phyloP scores from a whole-genome alignment of 2,113 vertebrate genomes.

The Poeciliopsis turrubarensis region DNA sequence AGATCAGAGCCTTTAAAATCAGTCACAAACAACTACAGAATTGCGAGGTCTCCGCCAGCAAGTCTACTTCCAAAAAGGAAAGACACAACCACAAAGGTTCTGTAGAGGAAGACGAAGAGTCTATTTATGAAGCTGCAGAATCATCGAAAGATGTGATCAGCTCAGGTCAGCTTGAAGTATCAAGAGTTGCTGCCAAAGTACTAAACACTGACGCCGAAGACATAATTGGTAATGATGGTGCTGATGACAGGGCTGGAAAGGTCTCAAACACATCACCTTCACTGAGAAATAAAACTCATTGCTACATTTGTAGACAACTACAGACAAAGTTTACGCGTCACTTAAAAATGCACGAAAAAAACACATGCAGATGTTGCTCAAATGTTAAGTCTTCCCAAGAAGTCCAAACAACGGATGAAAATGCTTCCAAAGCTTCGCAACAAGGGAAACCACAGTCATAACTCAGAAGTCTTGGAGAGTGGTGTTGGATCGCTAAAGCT shows the following conservation, averaged over 20 bases:
- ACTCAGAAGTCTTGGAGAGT: background rate
- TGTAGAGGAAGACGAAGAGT: background rate
- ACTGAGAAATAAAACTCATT: conserved; percentile 5
- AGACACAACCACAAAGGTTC: background rate
- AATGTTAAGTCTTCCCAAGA: conserved; percentile 8
- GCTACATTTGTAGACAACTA: conserved; percentile 5
- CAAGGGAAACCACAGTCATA: conserved; percentile 11
- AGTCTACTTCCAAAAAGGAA: background rate
- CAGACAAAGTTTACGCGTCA: background rate
- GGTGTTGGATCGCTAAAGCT: background rate
- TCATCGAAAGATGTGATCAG: background rate
- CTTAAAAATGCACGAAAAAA: background rate
- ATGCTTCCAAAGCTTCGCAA: background rate
- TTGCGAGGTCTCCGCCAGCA: background rate
- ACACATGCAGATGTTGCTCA: background rate
- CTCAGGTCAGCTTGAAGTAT: background rate
- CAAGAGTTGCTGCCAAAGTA: background rate
- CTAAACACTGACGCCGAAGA: background rate
- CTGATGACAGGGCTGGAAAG: background rate
- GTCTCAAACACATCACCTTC: background rate
- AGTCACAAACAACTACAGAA: background rate
- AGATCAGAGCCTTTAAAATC: background rate
- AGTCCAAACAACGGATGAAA: background rate
- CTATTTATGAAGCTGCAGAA: background rate
- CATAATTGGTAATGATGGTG: background rate